Base-by-base conservation (phyloP, 2,797 vertebrate genomes). In the Falco novaeseelandiae region DNA sequence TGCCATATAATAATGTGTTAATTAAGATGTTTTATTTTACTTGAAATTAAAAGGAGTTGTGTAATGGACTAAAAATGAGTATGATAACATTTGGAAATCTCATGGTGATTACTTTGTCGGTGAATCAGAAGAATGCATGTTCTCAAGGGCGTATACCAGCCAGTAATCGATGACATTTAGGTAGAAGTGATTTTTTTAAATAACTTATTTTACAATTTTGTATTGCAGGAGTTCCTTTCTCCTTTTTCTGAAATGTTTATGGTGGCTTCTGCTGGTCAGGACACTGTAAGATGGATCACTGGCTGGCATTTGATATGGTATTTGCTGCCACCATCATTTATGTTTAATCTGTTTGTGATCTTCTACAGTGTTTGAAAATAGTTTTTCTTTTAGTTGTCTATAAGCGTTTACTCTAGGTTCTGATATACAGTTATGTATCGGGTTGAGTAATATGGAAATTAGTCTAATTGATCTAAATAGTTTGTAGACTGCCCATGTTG, bases 381-480 rank as follows among this genome's bases (percentile, higher is more conserved):
- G 78, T 25, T 93, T 59, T 69, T 69, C 14, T 84, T 96, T 25
- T 73, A 12, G 10, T 83, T 78, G 65, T 40, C 74, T 92, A 0
- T 91, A 16, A 73, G 11, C 93, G 67, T 84, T 94, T 83, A 51
- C 54, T 92, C 36, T 69, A 30, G 20, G 48, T 62, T 79, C 46
- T 79, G 80, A 88, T 79, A 14, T 34, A 17, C 49, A 30, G 62
- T 92, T 76, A 62, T 93, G 46, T 76, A 82, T 83, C 13, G 14
- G 52, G 71, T 80, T 96, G 89, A 97, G 90, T 91, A 96, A 94
- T 90, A 92, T 30, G 81, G 83, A 96, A 96, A 97, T 94, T 3
- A 89, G 66, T 66, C 83, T 90, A 91, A 96, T 87, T 90, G 81
- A 90, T 96, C 92, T 89, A 92, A 95, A 89, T 96, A 96, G 88